phyloP scores from a whole-genome alignment of 2,888 invertebrate species.

The Melipona bicolor region DNA sequence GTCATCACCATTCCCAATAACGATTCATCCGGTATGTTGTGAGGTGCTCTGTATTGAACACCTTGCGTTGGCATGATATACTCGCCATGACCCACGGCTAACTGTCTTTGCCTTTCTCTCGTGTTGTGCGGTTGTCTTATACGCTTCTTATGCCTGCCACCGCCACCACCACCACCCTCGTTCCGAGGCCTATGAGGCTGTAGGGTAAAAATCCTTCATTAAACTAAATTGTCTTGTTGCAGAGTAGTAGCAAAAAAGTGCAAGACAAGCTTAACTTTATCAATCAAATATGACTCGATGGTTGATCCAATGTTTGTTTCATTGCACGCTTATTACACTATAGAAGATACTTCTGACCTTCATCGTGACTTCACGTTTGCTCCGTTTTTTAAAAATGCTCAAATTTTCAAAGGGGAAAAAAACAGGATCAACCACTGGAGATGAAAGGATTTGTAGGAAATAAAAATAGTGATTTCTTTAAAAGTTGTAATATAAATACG shows the following conservation, averaged over 20 bases:
- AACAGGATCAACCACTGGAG: conserved; percentile 64
- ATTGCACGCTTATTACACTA: not conserved
- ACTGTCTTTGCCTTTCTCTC: conserved; percentile 93
- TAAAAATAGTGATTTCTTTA: conserved; percentile 56
- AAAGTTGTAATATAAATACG: too few relatives aligned
- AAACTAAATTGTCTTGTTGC: conserved; percentile 8
- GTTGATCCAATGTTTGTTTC: conserved; percentile 57
- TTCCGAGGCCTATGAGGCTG: conserved; percentile 87
- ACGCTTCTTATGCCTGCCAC: conserved; percentile 90
- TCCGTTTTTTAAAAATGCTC: not conserved
- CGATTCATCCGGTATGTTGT: conserved; percentile 84
- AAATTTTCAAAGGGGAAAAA: not conserved
- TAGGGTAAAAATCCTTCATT: conserved; percentile 51
- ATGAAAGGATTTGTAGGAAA: conserved; percentile 70
- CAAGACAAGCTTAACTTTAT: conserved; percentile 69
- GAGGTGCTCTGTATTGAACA: conserved; percentile 87
- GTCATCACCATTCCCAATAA: conserved; percentile 86
- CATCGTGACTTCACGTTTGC: not conserved
- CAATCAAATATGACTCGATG: conserved; percentile 59
- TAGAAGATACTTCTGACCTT: not conserved
- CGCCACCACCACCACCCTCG: conserved; percentile 87
- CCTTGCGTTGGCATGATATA: conserved; percentile 90
- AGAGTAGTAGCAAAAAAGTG: conserved; percentile 48
- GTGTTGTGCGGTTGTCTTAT: conserved; percentile 95
- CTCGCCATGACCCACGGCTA: conserved; percentile 94